phyloP scores from a whole-genome alignment of 1,140 invertebrate species.

The Carcinoscorpius rotundicauda region DNA sequence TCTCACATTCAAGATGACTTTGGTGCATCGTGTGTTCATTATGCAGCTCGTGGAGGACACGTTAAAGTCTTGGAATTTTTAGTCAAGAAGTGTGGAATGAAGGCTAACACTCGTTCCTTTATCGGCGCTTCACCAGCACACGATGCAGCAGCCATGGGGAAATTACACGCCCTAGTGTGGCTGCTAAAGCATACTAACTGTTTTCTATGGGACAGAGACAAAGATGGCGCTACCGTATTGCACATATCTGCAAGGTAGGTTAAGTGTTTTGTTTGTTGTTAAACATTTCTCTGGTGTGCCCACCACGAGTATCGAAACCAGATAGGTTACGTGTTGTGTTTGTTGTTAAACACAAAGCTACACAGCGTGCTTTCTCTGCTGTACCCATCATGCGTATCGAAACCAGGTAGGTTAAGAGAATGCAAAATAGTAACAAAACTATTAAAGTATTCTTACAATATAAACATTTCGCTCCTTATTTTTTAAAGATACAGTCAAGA shows the following conservation, averaged over 20 bases:
- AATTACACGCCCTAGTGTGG: slow-evolving; percentile 33
- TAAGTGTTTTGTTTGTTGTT: neutral
- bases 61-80: slow-evolving; percentile 30
- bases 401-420: too few relatives aligned
- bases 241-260: slow-evolving; percentile 34
- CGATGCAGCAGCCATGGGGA: slow-evolving; percentile 37
- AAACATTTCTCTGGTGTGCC: neutral
- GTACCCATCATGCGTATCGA: too few relatives aligned
- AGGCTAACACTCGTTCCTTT: slow-evolving; percentile 25
- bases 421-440: too few relatives aligned
- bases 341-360: too few relatives aligned
- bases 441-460: too few relatives aligned
- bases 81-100: slow-evolving; percentile 27
- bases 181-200: slow-evolving; percentile 29
- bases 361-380: too few relatives aligned
- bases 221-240: slow-evolving; percentile 33
- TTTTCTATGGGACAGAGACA: slow-evolving; percentile 32
- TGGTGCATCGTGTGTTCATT: slow-evolving; percentile 35
- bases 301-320: too few relatives aligned
- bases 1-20: slow-evolving; percentile 26
- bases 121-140: slow-evolving; percentile 35
- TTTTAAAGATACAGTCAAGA: too few relatives aligned
- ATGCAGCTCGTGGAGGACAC: slow-evolving; percentile 34
- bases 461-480: too few relatives aligned
- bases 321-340: too few relatives aligned